Conservation (phyloP, 2,113 vertebrate genomes). For the Melanostigma gelatinosum region DNA sequence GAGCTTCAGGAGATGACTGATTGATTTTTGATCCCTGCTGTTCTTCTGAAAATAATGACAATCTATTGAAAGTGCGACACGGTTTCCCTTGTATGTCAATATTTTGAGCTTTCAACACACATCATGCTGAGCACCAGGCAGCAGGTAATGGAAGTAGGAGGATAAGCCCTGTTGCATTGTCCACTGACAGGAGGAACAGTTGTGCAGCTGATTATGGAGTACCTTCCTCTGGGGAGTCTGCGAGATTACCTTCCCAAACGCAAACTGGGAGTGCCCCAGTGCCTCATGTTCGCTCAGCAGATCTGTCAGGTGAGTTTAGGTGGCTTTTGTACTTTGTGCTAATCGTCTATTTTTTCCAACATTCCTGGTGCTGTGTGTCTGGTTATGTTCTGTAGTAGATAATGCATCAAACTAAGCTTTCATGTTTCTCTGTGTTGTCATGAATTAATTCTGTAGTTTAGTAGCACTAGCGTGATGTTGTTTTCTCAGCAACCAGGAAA, state of each 20-base stretch:
- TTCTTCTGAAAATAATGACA: slow-evolving; percentile 43
- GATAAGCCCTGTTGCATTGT: slow-evolving; percentile 33
- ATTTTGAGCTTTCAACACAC: slow-evolving; percentile 43
- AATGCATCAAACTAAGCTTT: slow-evolving; percentile 3
- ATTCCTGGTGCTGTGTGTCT: neutral
- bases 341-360: neutral
- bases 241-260: slow-evolving; percentile 88
- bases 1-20: slow-evolving; percentile 28
- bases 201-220: slow-evolving; percentile 96
- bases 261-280: slow-evolving; percentile 80
- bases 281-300: slow-evolving; percentile 91
- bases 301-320: slow-evolving; percentile 88
- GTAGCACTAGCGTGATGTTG: neutral
- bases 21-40: slow-evolving; percentile 42
- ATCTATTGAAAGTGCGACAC: slow-evolving; percentile 22
- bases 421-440: slow-evolving; percentile 3
- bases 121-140: slow-evolving; percentile 13
- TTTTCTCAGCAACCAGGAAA: neutral
- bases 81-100: slow-evolving; percentile 33
- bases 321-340: slow-evolving; percentile 3
- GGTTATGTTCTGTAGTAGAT: neutral
- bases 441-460: slow-evolving; percentile 4
- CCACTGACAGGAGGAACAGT: slow-evolving; percentile 86
- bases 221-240: slow-evolving; percentile 92
- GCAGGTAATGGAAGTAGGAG: neutral